These are phyloP conservation scores for Syngnathus typhle DNA, from an alignment of 2,113 vertebrate genomes.

Conservation along the genomic window DNA sequence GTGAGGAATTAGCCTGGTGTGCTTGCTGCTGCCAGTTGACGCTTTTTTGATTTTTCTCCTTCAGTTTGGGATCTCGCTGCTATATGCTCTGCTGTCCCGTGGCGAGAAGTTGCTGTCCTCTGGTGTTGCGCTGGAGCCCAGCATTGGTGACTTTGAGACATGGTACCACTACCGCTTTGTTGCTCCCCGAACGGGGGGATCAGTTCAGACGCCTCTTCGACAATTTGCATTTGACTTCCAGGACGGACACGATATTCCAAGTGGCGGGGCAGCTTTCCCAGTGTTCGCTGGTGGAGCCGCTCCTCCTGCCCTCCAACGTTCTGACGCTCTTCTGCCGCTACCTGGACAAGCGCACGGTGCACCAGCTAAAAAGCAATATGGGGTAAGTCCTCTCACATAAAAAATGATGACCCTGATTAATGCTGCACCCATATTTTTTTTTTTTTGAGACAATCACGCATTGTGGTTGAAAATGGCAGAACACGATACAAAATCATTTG, in stretches of 20 bases:
- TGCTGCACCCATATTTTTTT: no score
- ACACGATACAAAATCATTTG: no score
- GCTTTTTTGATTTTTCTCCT: not conserved
- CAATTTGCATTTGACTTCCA: constrained; percentile 33
- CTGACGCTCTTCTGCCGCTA: constrained; percentile 90
- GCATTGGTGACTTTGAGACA: constrained; percentile 74
- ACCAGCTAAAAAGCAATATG: constrained; percentile 84
- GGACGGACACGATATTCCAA: constrained; percentile 84
- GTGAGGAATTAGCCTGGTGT: constrained; percentile 49
- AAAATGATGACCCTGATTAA: no score
- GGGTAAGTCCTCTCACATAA: constrained; percentile 69
- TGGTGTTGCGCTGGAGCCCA: constrained; percentile 68
- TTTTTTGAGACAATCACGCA: no score
- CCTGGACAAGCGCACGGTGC: constrained; percentile 83
- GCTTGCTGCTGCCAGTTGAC: not conserved
- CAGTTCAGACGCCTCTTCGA: not conserved
- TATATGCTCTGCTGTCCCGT: constrained; percentile 87
- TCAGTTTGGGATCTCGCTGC: constrained; percentile 90
- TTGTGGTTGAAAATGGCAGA: no score
- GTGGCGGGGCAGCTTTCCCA: constrained; percentile 84
- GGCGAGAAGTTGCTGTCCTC: constrained; percentile 85
- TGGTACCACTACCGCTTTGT: constrained; percentile 69
- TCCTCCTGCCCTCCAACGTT: constrained; percentile 85
- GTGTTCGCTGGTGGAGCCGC: constrained; percentile 81
- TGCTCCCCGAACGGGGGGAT: not conserved